Conservation (phyloP, 2,797 vertebrate species). For the Arctocebus calabarensis region DNA sequence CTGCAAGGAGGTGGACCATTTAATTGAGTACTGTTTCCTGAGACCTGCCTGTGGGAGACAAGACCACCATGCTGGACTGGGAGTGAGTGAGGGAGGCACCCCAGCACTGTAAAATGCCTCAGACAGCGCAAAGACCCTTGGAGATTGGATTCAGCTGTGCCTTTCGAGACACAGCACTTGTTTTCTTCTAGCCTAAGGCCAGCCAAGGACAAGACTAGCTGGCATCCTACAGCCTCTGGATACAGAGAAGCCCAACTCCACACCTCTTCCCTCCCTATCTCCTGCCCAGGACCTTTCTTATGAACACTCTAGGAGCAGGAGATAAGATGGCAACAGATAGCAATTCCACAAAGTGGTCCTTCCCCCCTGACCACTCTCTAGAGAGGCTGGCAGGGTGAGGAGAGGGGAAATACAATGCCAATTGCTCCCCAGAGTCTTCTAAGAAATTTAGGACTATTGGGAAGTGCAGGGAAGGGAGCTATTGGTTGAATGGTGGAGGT, state of each 20-base stretch:
- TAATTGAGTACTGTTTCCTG: not conserved
- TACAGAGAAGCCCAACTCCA: not conserved
- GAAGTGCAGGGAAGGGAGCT: not conserved
- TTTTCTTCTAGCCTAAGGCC: not conserved
- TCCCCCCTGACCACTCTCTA: conserved; percentile 46
- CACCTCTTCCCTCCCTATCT: not conserved
- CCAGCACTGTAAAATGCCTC: not conserved
- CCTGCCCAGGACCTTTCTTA: not conserved
- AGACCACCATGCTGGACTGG: not conserved
- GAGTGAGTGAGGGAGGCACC: not conserved
- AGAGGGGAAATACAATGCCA: conserved; percentile 64
- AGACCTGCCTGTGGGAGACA: not conserved
- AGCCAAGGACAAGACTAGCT: not conserved
- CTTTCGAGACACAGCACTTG: not conserved
- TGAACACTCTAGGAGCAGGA: conserved; percentile 1
- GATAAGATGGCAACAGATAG: conserved; percentile 40
- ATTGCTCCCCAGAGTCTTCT: conserved; percentile 57
- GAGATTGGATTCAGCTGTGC: not conserved
- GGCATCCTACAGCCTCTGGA: not conserved
- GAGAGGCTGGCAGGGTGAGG: not conserved
- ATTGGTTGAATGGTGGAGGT: not conserved
- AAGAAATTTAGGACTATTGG: conserved; percentile 73
- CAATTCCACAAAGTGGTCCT: conserved; percentile 68
- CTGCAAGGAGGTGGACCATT: not conserved
- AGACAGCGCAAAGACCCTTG: not conserved